Percentiles rank a stretch among this genome's conserved stretches.
Conservation (phyloP, 2,888 invertebrate species). For the Cerastis leucographa region DNA sequence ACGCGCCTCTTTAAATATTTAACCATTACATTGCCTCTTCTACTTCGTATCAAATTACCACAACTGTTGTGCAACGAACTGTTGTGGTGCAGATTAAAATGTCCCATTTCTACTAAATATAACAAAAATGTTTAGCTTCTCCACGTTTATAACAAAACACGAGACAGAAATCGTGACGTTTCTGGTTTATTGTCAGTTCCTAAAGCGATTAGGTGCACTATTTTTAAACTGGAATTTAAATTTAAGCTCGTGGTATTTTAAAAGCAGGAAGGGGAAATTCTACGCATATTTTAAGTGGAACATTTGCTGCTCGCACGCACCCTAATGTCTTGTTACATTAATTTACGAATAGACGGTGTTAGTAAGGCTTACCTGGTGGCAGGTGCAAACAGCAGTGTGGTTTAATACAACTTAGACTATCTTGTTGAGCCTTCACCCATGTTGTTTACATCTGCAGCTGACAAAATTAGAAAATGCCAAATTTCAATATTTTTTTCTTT, state of each 20-base stretch:
- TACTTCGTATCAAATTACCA: slow-evolving; percentile 64
- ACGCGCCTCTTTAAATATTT: slow-evolving; percentile 75
- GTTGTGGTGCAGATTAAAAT: slow-evolving; percentile 53
- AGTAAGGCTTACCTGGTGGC: background rate
- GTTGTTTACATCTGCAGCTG: slow-evolving; percentile 5
- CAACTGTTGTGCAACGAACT: slow-evolving; percentile 58
- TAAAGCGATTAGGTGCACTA: slow-evolving; percentile 82
- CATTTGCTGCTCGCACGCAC: slow-evolving; percentile 71
- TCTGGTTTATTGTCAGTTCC: slow-evolving; percentile 86
- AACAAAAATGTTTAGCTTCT: slow-evolving; percentile 66
- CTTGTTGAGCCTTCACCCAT: background rate
- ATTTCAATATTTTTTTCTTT: slow-evolving; percentile 35
- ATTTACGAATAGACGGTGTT: slow-evolving; percentile 20
- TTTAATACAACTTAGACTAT: background rate
- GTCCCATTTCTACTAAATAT: slow-evolving; percentile 58
- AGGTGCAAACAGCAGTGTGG: background rate
- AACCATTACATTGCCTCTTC: slow-evolving; percentile 60
- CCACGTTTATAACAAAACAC: slow-evolving; percentile 69
- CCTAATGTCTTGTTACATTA: slow-evolving; percentile 60
- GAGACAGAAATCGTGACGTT: slow-evolving; percentile 80
- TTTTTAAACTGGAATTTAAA: slow-evolving; percentile 83
- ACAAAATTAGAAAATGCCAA: slow-evolving; percentile 4
- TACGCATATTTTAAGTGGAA: slow-evolving; percentile 81
- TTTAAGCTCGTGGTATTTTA: slow-evolving; percentile 85
- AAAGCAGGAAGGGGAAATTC: slow-evolving; percentile 86